Evolutionary conservation across 2,113 vertebrate species (phyloP), one percentile per base, ranked within the genome.

Genomic region (Daphoenositta chrysoptera): DNA sequence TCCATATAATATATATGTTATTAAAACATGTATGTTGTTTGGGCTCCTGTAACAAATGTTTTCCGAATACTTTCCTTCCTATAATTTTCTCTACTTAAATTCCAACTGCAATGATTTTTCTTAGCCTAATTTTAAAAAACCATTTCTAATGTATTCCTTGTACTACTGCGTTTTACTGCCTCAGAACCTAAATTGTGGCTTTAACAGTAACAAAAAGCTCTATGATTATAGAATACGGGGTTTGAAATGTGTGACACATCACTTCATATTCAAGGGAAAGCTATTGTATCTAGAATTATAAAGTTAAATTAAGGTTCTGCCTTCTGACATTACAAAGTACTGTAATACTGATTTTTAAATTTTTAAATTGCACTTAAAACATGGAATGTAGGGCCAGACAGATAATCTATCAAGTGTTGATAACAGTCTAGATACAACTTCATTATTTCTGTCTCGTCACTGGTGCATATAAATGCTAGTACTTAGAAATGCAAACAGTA

Each of bases 341-440:
- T 80, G 63, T 88, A 93, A 96, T 95, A 93, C 81, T 47, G 63
- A 83, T 90, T 93, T 97, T 94, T 95, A 94, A 94, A 88, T 96
- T 93, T 97, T 97, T 94, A 96, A 96, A 93, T 93, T 87, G 87
- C 42, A 91, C 71, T 96, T 96, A 85, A 96, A 87, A 53, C 84
- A 44, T 16, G 39, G 76, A 80, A 69, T 4, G 1, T 53, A 45
- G 33, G 16, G 64, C 26, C 42, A 87, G 93, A 69, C 70, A 89
- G 70, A 58, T 76, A 72, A 93, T 93, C 40, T 79, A 5, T 85
- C 82, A 94, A 63, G 10, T 70, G 66, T 94, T 88, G 94, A 27
- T 97, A 87, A 72, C 73, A 79, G 40, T 91, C 77, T 76, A 33
- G 57, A 33, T 90, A 61, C 30, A 65, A 27, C 50, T 80, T 82